Evolutionary conservation across 2,797 vertebrate species (phyloP), one percentile per base, ranked within the genome.

Genomic region (Danio choprae): DNA sequence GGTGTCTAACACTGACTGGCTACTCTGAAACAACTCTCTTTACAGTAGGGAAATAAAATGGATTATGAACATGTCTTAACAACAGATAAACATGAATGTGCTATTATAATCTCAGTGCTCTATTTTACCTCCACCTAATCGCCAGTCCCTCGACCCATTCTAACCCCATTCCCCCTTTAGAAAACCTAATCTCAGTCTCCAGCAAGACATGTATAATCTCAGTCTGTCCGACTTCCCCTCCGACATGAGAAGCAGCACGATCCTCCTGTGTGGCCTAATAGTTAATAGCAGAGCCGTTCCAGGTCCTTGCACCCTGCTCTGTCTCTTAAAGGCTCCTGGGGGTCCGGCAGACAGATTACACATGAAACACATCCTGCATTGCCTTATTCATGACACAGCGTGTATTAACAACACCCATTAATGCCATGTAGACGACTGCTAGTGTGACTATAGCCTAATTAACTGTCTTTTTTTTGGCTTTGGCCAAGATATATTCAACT

Each of bases 301-400:
- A 68, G 63, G 11, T 59, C 51, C n/a, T 43, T 22, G 29, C 50
- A 60, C 48, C 41, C 22, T 51, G 44, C 36, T 44, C 36, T 44
- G 46, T 10, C 68, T 64, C 38, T 18, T 43, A 64, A 80, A 51
- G 64, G 58, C 50, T 69, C 77, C 22, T 55, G 55, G 51, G 55
- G 58, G 38, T 44, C 48, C 40, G 11, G 16, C 13, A 16, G 64
- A 48, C 58, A 74, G 79, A 83, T 85, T 83, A 80, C 72, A 82
- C 79, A 84, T 48, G 56, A 81, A 84, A 84, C 65, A 83, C 76
- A 83, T 81, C 79, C 44, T 36, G 7, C 64, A 48, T 38, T 83
- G 59, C 58, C 75, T 79, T 79, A 83, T 83, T 79, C 70, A 79
- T 68, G 40, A 20, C 12, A 75, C 74, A 65, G 68, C 29, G 0